phyloP scores from a whole-genome alignment of 2,888 invertebrate species.

The Drosophila nigricruria region DNA sequence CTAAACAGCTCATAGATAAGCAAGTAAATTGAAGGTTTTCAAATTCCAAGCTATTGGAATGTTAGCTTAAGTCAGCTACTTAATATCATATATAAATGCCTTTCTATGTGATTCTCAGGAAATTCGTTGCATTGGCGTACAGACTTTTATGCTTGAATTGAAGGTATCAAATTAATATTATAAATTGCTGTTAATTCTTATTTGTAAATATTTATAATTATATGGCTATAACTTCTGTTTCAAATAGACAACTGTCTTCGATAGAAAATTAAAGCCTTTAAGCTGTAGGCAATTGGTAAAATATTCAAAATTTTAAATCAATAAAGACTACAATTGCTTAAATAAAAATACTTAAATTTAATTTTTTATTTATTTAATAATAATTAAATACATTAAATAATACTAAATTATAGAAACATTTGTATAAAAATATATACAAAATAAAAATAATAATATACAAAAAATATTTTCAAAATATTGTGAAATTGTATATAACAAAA shows the following conservation, averaged over 20 bases:
- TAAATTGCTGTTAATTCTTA: background rate
- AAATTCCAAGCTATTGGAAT: background rate
- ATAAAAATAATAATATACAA: background rate
- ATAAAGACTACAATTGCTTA: no score
- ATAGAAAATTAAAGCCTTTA: no score
- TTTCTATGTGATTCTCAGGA: background rate
- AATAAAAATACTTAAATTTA: no score
- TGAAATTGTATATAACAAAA: no score
- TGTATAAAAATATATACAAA: background rate
- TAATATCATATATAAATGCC: background rate
- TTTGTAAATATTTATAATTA: background rate
- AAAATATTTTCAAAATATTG: no score
- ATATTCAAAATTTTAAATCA: background rate
- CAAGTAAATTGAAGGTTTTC: background rate
- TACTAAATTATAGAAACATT: background rate
- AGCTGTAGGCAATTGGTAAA: background rate
- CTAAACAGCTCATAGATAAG: background rate
- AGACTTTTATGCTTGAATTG: background rate
- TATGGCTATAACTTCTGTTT: background rate
- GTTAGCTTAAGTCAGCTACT: background rate
- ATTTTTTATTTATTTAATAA: background rate
- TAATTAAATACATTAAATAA: background rate
- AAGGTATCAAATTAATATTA: background rate
- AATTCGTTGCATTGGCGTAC: background rate
- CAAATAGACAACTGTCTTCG: background rate